Evolutionary conservation across 2,113 vertebrate species (phyloP).

Genomic region (Todiramphus saurophagus): DNA sequence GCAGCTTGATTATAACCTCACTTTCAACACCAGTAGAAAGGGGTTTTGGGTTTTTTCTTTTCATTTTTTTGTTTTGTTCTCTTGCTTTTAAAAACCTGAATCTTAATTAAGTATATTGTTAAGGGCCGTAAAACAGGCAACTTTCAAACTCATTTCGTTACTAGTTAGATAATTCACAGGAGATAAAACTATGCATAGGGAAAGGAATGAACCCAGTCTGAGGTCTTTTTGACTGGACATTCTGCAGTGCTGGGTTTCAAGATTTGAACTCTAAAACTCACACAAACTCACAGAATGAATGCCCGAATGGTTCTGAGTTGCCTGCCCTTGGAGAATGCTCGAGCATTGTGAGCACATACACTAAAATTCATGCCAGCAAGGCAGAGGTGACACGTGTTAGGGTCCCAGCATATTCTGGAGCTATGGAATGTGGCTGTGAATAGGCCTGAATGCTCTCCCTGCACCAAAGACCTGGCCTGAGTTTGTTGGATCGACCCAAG

Average conservation of each 20-base stretch:
- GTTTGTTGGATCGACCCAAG: neutral
- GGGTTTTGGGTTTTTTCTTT: neutral
- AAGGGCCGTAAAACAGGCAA: neutral
- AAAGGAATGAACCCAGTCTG: neutral
- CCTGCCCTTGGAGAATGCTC: neutral
- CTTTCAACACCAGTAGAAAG: neutral
- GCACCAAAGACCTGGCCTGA: neutral
- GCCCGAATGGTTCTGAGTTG: neutral
- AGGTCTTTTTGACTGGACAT: neutral
- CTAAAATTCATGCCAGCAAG: neutral
- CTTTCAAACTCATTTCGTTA: neutral
- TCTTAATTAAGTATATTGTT: neutral
- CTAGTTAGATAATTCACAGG: neutral
- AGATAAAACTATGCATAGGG: neutral
- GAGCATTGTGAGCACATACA: neutral
- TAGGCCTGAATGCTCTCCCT: neutral
- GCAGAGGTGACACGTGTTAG: neutral
- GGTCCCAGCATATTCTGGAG: too few relatives aligned
- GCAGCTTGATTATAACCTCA: neutral
- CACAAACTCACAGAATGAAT: neutral
- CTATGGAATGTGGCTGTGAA: neutral
- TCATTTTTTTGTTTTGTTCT: neutral
- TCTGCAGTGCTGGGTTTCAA: neutral
- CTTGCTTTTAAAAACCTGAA: neutral
- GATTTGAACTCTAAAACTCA: neutral